Conservation (phyloP, 2,888 invertebrate genomes). For the Brenthis daphne region DNA sequence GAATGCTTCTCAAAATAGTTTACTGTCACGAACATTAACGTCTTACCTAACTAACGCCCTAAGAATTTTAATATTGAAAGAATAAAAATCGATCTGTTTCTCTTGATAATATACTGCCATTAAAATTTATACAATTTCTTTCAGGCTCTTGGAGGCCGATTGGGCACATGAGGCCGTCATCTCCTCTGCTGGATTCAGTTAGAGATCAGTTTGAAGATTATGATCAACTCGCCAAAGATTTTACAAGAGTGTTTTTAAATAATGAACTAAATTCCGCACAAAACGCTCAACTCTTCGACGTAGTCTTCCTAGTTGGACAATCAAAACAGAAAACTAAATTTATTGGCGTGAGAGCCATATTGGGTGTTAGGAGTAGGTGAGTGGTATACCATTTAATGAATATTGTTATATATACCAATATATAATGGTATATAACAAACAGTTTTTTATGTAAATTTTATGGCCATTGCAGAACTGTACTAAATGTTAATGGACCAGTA, state of each 20-base stretch:
- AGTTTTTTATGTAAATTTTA: no score
- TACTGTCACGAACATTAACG: slow-evolving; percentile 9
- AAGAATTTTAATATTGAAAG: not conserved
- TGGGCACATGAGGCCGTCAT: slow-evolving; percentile 96
- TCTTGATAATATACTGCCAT: not conserved
- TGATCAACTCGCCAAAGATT: slow-evolving; percentile 96
- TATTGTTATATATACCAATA: not conserved
- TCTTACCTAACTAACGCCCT: slow-evolving; percentile 2
- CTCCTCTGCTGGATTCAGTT: slow-evolving; percentile 94
- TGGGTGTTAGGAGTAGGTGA: slow-evolving; percentile 94
- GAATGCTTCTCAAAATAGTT: slow-evolving; percentile 13
- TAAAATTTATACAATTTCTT: slow-evolving; percentile 19
- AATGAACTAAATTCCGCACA: slow-evolving; percentile 88
- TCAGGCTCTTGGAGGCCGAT: slow-evolving; percentile 96
- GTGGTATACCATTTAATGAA: not conserved
- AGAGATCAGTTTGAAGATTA: slow-evolving; percentile 97
- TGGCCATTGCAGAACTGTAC: no score
- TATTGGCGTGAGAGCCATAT: slow-evolving; percentile 94
- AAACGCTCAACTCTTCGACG: slow-evolving; percentile 93
- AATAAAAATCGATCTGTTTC: not conserved
- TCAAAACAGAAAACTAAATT: slow-evolving; percentile 95
- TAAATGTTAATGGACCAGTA: no score
- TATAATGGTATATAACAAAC: not conserved
- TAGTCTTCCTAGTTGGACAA: slow-evolving; percentile 94
- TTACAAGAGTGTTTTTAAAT: slow-evolving; percentile 93